Evolutionary conservation across 2,797 vertebrate genomes (phyloP), one percentile per base, ranked within the genome.

Genomic region (Chloroceryle amazona): DNA sequence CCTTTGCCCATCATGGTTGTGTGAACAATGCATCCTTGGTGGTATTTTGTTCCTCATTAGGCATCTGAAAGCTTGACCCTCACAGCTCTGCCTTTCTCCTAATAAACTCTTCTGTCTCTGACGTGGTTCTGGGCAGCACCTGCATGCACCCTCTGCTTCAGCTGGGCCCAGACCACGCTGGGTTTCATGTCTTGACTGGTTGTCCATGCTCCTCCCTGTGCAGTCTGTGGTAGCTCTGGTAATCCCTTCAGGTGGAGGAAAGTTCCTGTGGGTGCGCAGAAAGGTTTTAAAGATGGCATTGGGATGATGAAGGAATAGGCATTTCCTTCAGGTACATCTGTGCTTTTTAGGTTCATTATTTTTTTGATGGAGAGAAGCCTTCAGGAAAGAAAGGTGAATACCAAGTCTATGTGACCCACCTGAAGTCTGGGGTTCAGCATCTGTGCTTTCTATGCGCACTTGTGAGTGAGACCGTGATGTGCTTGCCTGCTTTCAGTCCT

Each of bases 71-170:
- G 44, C 61, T 68, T 91, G 87, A 85, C 37, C 61, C 52, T 10
- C 13, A 7, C 12, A 52, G 31, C 75, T 88, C 19, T 78, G 52
- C 61, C 33, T 72, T 85, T 86, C 41, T 80, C 29, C 28, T 65
- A 0, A 31, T 39, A 44, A 66, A 51, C 44, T 66, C 9, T 9
- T 49, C 55, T 28, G 12, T 60, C 46, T 11, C 29, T 26, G 12
- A 19, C 0, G 0, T 9, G 74, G 26, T 49, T 79, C 57, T 51
- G 51, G 52, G 51, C 55, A 79, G 46, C 31, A 10, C 28, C 29
- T 25, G 0, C 8, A 8, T 25, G 0, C 8, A 8, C 5, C 3
- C n/a, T 51, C 13, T n/a, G 33, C 39, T 60, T 25, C 2, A 4
- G 25, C 61, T 74, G 68, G 33, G 31, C 41, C 22, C 3, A 10